A percentile compares a stretch with the other conserved stretches of the same genome.
Conservation (phyloP, 1,140 invertebrate species). For the Ceratosolen fusciceps region DNA sequence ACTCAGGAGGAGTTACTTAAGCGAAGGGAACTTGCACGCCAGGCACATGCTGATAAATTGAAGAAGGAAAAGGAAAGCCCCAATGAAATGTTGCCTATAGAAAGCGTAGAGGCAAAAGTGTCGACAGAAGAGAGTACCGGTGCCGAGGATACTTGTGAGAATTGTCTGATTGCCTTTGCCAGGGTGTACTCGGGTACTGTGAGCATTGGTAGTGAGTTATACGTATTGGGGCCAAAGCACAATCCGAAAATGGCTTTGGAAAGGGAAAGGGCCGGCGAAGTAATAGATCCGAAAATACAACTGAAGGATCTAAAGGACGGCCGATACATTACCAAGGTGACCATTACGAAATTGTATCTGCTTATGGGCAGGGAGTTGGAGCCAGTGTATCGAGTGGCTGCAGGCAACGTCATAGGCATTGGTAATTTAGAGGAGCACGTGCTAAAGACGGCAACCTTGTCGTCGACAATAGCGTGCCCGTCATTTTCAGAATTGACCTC, state of each 20-base stretch:
- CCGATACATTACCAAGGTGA: conserved; percentile 76
- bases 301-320: conserved; percentile 79
- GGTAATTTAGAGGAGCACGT: conserved; percentile 89
- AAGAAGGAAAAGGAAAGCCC: conserved; percentile 51
- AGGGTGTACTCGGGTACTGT: conserved; percentile 93
- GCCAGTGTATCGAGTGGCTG: conserved; percentile 82
- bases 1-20: conserved; percentile 83
- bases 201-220: conserved; percentile 82
- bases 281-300: conserved; percentile 71
- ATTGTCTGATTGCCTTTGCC: conserved; percentile 92
- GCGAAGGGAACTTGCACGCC: conserved; percentile 79
- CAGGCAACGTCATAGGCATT: conserved; percentile 93
- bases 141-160: conserved; percentile 74
- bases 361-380: conserved; percentile 96
- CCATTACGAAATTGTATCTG: conserved; percentile 84
- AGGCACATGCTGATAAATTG: conserved; percentile 74
- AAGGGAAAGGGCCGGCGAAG: conserved; percentile 60
- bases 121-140: conserved; percentile 49
- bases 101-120: no score
- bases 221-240: conserved; percentile 92
- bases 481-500: conserved; percentile 89
- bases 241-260: conserved; percentile 78
- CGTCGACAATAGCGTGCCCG: conserved; percentile 86
- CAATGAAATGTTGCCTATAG: no score
- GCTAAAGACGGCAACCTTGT: conserved; percentile 93